Evolutionary conservation across 2,113 vertebrate genomes (phyloP).

Genomic region (Onychostoma macrolepis): DNA sequence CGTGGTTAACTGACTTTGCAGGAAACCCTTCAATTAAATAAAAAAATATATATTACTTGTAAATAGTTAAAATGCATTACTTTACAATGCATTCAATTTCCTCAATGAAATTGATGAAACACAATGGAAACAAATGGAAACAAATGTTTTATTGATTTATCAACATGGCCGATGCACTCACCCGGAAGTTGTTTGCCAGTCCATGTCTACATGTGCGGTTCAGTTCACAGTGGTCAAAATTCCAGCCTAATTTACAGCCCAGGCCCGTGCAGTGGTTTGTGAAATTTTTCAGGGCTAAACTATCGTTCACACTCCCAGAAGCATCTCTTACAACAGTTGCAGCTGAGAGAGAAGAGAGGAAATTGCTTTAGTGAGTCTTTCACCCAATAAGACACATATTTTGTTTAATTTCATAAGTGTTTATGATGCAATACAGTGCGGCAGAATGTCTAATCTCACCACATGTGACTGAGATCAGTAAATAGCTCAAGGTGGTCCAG

Average conservation of each 20-base stretch:
- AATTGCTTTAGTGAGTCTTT: background rate
- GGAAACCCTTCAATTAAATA: too few relatives aligned
- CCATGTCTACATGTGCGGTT: slow-evolving; percentile 66
- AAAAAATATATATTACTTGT: too few relatives aligned
- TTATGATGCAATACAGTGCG: background rate
- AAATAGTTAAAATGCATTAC: slow-evolving; percentile 71
- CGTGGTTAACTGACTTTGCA: too few relatives aligned
- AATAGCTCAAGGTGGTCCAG: slow-evolving; percentile 72
- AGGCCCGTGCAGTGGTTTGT: slow-evolving; percentile 63
- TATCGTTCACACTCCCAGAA: slow-evolving; percentile 70
- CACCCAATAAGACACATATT: background rate
- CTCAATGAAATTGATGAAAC: too few relatives aligned
- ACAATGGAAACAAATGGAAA: background rate
- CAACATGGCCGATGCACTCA: slow-evolving; percentile 31
- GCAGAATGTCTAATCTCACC: slow-evolving; percentile 57
- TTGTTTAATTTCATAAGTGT: background rate
- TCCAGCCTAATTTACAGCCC: slow-evolving; percentile 71
- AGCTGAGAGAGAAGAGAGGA: slow-evolving; percentile 52
- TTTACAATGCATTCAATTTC: slow-evolving; percentile 58
- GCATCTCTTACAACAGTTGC: slow-evolving; percentile 72
- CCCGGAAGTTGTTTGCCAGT: slow-evolving; percentile 70
- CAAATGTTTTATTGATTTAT: background rate
- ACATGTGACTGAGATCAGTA: slow-evolving; percentile 67
- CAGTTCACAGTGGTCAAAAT: slow-evolving; percentile 71
- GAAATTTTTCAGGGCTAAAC: slow-evolving; percentile 54